Evolutionary conservation across 1,140 invertebrate genomes (phyloP), one percentile per base, ranked within the genome.

Genomic region (Dinoponera quadriceps): DNA sequence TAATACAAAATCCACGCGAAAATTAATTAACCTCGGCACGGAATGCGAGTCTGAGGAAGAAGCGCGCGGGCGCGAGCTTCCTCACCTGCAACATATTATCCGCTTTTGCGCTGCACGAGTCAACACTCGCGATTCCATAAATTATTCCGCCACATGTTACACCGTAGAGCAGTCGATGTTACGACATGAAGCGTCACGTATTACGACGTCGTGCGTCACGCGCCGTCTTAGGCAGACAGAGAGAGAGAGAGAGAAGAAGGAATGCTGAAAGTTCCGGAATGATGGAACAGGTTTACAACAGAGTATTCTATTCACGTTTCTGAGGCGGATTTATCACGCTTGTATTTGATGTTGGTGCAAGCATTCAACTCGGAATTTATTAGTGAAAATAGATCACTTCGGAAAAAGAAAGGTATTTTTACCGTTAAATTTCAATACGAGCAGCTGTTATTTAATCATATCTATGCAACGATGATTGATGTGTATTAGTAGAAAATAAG

Each of bases 11-110:
- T 69, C 25, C 38, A 22, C 51, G 48, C 16, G 48, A 25, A 48
- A 68, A 51, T 69, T 78, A 78, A 80, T 80, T 80, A 80, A 48
- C 18, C 25, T 16, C 33, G 25, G 33, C 27, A 11, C 48, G 0
- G n/a, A 2, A 25, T 3, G 51, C 22, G 13, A n/a, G 14, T 44
- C 25, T 29, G 18, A 29, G 4, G 14, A 18, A 69, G n/a, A 68
- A 57, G 49, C 29, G 20, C 74, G 20, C 22, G 20, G 11, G 27
- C 11, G 2, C 5, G 3, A 60, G 66, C 48, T 77, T 80, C 22
- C 5, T 60, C 20, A 33, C 33, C 18, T 33, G 11, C 18, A 11
- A 0, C 3, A 11, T 38, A 13, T 49, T 27, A 27, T 27, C 13
- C 44, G 27, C 29, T 33, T n/a, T 63, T 20, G 18, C 54, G 18